Evolutionary conservation across 2,113 vertebrate genomes (phyloP), one percentile per base, ranked within the genome.

Genomic region (Sialia sialis): DNA sequence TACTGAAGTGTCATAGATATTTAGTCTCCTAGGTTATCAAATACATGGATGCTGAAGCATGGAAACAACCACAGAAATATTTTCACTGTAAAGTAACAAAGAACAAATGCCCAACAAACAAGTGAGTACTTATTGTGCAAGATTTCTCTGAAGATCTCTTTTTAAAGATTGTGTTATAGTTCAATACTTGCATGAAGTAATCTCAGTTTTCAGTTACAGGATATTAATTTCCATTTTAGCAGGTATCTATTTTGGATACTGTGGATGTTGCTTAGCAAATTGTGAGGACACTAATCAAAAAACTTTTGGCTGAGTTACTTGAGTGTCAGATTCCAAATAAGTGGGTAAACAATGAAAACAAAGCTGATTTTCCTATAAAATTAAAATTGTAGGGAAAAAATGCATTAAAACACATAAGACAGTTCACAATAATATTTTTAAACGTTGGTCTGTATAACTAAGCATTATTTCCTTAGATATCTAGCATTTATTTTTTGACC

Each of bases 151-250:
- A 94, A 93, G 52, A 41, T 55, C 4, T 26, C 22, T 32, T 81
- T 67, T 52, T 92, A 26, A 68, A 93, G 86, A 22, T 55, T 73
- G 63, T 83, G 16, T 81, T 95, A 54, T 81, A 70, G 69, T 89
- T 95, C 82, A 97, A 92, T 46, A 81, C 18, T 48, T 74, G 46
- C 66, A 78, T 84, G 66, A 91, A 91, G 64, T 68, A 78, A 80
- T 83, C 32, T 73, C 51, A 38, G 17, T 88, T 85, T 96, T 48
- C 55, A 79, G 11, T 91, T 90, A 62, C 20, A 52, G 39, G 3
- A 3, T 54, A 27, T 77, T 95, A 10, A 89, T 97, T 97, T 97
- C 25, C 64, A 91, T 95, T 95, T 96, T 93, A 93, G 63, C 72
- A 70, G 30, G 27, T 84, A 54, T 41, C 16, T 29, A 67, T 80